phyloP scores from a whole-genome alignment of 2,797 vertebrate species.

The Pelobates cultripes region DNA sequence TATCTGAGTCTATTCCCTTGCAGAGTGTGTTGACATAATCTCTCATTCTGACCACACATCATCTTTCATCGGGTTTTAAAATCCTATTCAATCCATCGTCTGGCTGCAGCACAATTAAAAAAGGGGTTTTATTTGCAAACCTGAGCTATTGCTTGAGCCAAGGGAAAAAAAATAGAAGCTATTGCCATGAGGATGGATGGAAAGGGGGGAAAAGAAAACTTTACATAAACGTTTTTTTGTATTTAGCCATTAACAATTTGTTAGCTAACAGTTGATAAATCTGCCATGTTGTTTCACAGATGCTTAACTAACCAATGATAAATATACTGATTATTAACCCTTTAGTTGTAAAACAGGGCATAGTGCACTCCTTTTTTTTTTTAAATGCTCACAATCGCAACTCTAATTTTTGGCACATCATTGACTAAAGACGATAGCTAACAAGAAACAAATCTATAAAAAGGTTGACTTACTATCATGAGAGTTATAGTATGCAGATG shows the following conservation, averaged over 20 bases:
- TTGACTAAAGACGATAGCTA: not conserved
- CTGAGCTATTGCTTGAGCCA: constrained; percentile 46
- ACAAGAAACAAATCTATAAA: too few species aligned
- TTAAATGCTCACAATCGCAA: not conserved
- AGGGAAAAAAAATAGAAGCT: constrained; percentile 51
- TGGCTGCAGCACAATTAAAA: constrained; percentile 54
- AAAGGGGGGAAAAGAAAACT: constrained; percentile 39
- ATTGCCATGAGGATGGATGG: constrained; percentile 32
- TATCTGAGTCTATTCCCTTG: constrained; percentile 37
- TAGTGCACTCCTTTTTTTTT: not conserved
- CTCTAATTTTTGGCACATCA: not conserved
- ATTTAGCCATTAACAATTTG: constrained; percentile 46
- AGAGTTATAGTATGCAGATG: too few species aligned
- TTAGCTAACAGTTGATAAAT: constrained; percentile 50
- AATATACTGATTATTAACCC: constrained; percentile 39
- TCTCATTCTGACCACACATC: constrained; percentile 53
- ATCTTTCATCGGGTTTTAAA: constrained; percentile 56
- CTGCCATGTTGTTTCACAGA: constrained; percentile 22
- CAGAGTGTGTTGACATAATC: constrained; percentile 55
- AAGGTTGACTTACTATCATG: too few species aligned
- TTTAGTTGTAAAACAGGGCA: constrained; percentile 3
- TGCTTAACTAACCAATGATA: constrained; percentile 28
- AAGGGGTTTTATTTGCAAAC: constrained; percentile 52
- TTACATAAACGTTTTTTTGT: constrained; percentile 30
- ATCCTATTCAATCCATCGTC: constrained; percentile 52